Base-by-base conservation (phyloP, 2,113 vertebrate species). In the Centropus unirufus region DNA sequence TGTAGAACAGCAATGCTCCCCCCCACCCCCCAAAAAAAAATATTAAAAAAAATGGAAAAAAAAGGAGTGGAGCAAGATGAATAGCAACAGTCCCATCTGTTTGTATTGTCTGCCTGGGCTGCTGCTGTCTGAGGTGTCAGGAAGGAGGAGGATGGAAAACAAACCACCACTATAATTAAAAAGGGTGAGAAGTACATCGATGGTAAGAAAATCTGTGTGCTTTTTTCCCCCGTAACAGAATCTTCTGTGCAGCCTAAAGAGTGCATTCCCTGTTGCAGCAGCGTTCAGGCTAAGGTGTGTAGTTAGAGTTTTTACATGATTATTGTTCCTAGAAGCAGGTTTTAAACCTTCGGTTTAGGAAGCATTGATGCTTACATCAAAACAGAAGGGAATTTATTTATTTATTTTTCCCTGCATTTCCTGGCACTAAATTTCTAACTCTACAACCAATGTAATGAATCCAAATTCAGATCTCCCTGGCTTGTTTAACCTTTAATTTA, bases 391-490 rank as follows among this genome's bases (percentile, higher is more conserved):
- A n/a, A 1, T 9, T 30, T 67, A 1, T 32, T 49, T 59, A 3
- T n/a, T 44, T 59, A 2, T n/a, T 26, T 2, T 63, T 83, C 55
- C 6, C 36, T 89, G 15, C 2, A 11, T 64, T 80, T 51, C 10
- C 10, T 64, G 29, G 8, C 32, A n/a, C 21, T 64, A 46, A 27
- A 64, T 63, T 61, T 94, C 39, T 76, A 26, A 64, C 17, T 32
- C 0, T 0, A 18, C 9, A 15, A 11, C 12, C 29, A 34, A 0
- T 10, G 6, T 39, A 52, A 61, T 22, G 23, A 66, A 57, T 66
- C 12, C 4, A 6, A 23, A 67, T 76, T 72, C 22, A 21, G 18
- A 30, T 84, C 44, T 81, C 11, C 6, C 29, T 68, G 17, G 18
- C 20, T 44, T 57, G 14, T 75, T 69, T 44, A 59, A 11, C 29